Evolutionary conservation across 2,888 invertebrate genomes (phyloP).

Genomic region (Cepaea hortensis): DNA sequence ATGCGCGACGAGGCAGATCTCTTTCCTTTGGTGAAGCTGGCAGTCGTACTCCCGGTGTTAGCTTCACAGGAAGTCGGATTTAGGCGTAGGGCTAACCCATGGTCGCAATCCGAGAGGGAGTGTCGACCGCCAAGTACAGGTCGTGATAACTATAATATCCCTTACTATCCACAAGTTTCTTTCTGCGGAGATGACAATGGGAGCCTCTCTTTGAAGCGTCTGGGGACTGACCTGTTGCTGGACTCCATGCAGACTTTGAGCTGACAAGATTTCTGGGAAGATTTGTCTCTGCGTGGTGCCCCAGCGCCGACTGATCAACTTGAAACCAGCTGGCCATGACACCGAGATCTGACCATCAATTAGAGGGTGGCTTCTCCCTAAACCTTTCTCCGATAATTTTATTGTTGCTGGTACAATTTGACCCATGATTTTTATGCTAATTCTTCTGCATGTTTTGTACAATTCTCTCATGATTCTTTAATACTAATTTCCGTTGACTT

Average conservation of each 20-base stretch:
- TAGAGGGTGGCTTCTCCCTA: too few relatives aligned
- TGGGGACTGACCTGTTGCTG: not conserved
- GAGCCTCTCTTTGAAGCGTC: not conserved
- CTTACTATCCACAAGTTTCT: slow-evolving; percentile 11
- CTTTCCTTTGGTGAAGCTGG: not conserved
- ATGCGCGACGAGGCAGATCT: slow-evolving; percentile 4
- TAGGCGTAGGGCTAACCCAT: not conserved
- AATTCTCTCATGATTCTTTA: too few relatives aligned
- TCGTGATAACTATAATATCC: slow-evolving; percentile 35
- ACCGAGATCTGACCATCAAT: too few relatives aligned
- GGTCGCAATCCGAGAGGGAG: slow-evolving; percentile 13
- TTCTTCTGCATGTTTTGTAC: too few relatives aligned
- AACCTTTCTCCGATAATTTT: too few relatives aligned
- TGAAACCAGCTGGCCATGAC: too few relatives aligned
- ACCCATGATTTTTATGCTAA: too few relatives aligned
- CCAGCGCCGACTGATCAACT: not conserved
- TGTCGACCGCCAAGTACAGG: not conserved
- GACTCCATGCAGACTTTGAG: not conserved
- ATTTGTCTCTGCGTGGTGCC: not conserved
- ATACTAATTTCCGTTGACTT: too few relatives aligned
- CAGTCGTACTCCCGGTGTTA: not conserved
- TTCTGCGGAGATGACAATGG: not conserved
- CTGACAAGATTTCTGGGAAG: not conserved
- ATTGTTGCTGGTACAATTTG: too few relatives aligned
- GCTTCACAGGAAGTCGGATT: slow-evolving; percentile 8